A percentile compares a stretch with the other conserved stretches of the same genome.
These are phyloP conservation scores for Polietes domitor DNA, from an alignment of 2,888 invertebrate genomes.

Conservation along the genomic window DNA sequence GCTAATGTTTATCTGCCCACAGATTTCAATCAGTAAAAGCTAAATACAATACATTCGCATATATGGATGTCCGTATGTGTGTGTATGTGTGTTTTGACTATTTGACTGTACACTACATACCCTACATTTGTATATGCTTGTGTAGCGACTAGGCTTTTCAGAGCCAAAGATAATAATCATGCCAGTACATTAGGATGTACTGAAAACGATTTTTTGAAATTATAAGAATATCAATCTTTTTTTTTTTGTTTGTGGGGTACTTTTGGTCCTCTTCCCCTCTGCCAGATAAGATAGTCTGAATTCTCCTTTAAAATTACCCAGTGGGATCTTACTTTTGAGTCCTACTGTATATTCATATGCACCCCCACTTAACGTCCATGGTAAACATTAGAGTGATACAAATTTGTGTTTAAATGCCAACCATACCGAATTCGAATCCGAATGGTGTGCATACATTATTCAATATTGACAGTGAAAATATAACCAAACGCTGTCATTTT, in stretches of 20 bases:
- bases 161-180: neutral
- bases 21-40: slow-evolving; percentile 42
- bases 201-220: too few species aligned
- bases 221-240: too few species aligned
- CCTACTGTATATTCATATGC: neutral
- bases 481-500: neutral
- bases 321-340: too few species aligned
- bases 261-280: too few species aligned
- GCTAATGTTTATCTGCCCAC: slow-evolving; percentile 29
- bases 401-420: slow-evolving; percentile 26
- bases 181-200: too few species aligned
- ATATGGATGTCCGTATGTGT: neutral
- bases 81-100: too few species aligned
- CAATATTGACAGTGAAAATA: slow-evolving; percentile 26
- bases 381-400: slow-evolving; percentile 5
- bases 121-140: neutral
- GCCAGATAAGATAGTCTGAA: too few species aligned
- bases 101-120: neutral
- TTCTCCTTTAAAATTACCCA: too few species aligned
- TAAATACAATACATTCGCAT: slow-evolving; percentile 7
- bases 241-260: too few species aligned
- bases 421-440: neutral
- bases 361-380: neutral
- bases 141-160: slow-evolving; percentile 4
- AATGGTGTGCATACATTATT: slow-evolving; percentile 13